These are phyloP conservation scores for Rhinichthys klamathensis DNA, from an alignment of 2,113 vertebrate species.

Conservation along the genomic window DNA sequence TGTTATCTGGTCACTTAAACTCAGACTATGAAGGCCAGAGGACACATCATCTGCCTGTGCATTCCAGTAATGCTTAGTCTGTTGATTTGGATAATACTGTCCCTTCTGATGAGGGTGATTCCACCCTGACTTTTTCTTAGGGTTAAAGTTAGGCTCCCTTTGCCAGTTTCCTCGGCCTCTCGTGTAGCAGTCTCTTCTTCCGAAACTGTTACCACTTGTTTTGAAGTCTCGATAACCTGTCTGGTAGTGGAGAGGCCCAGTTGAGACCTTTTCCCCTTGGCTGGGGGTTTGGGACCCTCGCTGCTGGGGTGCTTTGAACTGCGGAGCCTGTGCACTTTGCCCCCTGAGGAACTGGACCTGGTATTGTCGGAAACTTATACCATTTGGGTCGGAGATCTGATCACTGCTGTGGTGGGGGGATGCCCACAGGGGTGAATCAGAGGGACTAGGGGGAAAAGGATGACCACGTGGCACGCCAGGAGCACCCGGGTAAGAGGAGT, in stretches of 20 bases:
- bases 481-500: conserved; percentile 19
- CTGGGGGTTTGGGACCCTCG: conserved; percentile 22
- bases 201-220: conserved; percentile 45
- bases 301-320: conserved; percentile 46
- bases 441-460: conserved; percentile 32
- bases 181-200: conserved; percentile 53
- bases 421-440: conserved; percentile 48
- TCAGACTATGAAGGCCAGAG: conserved; percentile 64
- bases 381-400: conserved; percentile 33
- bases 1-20: conserved; percentile 52
- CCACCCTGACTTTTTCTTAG: conserved; percentile 34
- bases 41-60: conserved; percentile 49
- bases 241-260: conserved; percentile 49
- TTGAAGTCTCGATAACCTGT: conserved; percentile 52
- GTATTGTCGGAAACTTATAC: conserved; percentile 61
- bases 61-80: conserved; percentile 49
- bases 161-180: conserved; percentile 28
- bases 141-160: conserved; percentile 15
- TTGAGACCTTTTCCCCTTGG: conserved; percentile 4
- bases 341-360: conserved; percentile 80
- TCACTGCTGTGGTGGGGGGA: conserved; percentile 25
- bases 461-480: background rate
- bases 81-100: conserved; percentile 50
- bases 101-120: conserved; percentile 38
- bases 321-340: conserved; percentile 66